These are phyloP conservation scores for Lobophora halterata DNA, from an alignment of 2,888 invertebrate species.

Conservation along the genomic window DNA sequence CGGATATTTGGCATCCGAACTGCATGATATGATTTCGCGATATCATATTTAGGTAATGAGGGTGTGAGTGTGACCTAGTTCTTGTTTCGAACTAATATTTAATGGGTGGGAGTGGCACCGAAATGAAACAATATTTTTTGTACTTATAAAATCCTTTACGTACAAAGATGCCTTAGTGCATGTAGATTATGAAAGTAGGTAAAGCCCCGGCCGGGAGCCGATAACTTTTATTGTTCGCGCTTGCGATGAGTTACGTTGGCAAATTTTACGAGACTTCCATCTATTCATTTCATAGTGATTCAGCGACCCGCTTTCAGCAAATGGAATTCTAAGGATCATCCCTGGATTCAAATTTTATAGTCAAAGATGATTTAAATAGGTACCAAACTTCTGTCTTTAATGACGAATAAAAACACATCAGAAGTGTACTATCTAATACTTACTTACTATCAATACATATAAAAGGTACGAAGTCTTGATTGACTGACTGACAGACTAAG, in stretches of 20 bases:
- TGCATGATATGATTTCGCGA: conserved; percentile 33
- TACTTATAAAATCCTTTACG: conserved; percentile 29
- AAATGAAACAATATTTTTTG: conserved; percentile 45
- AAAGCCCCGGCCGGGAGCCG: no score
- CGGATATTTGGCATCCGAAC: conserved; percentile 37
- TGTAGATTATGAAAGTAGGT: not conserved
- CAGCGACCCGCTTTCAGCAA: no score
- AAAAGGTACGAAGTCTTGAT: no score
- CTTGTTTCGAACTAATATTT: conserved; percentile 57
- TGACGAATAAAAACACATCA: no score
- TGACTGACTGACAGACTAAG: no score
- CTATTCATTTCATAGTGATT: not conserved
- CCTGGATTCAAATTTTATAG: no score
- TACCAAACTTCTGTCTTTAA: no score
- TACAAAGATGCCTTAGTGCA: conserved; percentile 14
- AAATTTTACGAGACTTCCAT: not conserved
- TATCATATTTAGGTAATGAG: conserved; percentile 37
- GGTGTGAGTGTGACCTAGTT: conserved; percentile 61
- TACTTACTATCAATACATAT: no score
- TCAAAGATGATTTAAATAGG: no score
- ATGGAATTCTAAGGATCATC: no score
- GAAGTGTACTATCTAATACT: no score
- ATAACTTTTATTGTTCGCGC: conserved; percentile 6
- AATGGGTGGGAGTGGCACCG: conserved; percentile 60
- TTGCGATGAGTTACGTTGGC: no score